Evolutionary conservation across 2,797 vertebrate species (phyloP), one percentile per base, ranked within the genome.

Genomic region (Micropoecilia bifurca): DNA sequence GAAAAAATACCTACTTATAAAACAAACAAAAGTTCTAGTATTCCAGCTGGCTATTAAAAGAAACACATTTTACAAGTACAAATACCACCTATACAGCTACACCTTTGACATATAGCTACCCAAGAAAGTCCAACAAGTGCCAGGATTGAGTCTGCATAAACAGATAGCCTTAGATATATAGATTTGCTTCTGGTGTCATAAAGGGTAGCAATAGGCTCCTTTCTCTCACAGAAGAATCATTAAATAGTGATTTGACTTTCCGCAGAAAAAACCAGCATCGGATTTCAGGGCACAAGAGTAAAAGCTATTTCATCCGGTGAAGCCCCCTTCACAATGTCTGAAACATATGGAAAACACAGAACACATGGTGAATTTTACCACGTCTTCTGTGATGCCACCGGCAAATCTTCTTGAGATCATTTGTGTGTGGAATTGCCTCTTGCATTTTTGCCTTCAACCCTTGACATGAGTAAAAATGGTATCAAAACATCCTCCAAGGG

Each of bases 381-480:
- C 25, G 36, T 68, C 63, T 68, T 68, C 7, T 68, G 63, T 41
- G 30, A 68, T 41, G 39, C 63, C 18, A 39, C 41, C 63, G 18
- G 63, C 36, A 68, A 68, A 41, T 30, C 20, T 25, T 68, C 63
- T 18, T 41, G 36, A 36, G 20, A 25, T 41, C 63, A 68, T 69
- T 69, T 10, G 25, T 69, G 39, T 69, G 66, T 69, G 66, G 66
- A 25, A 69, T 69, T 69, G 66, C 39, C 39, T 13, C 39, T 69
- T 18, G 43, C 9, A 43, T n/a, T 69, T 69, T 69, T 69, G 66
- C 39, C 39, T 69, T 25, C 36, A 68, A 43, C 12, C 39, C 39
- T 69, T n/a, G 39, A n/a, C 10, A 43, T 43, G 66, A 69, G 39
- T 43, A 43, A 43, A 41, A 69, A 69, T 43, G 10, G 13, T n/a